These are phyloP conservation scores for Xylota sylvarum DNA, from an alignment of 2,888 invertebrate genomes.

Conservation along the genomic window DNA sequence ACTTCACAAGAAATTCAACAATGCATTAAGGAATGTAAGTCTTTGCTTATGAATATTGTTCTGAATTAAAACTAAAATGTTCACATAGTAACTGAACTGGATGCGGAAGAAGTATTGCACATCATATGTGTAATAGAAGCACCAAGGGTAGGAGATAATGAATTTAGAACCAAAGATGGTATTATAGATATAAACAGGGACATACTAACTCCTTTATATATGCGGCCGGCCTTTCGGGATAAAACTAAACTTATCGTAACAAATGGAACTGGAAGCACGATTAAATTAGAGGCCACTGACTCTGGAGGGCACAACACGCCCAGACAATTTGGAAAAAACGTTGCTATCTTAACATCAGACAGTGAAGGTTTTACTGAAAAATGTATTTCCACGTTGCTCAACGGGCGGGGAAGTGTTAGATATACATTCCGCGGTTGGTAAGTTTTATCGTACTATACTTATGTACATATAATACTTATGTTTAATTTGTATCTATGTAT, in stretches of 20 bases:
- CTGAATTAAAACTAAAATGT: neutral
- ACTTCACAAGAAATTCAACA: neutral
- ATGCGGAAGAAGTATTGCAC: conserved; percentile 1
- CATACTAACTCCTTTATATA: neutral
- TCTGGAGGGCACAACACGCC: too few relatives aligned
- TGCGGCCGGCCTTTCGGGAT: neutral
- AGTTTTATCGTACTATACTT: too few relatives aligned
- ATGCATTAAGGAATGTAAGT: conserved; percentile 4
- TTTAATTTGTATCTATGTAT: too few relatives aligned
- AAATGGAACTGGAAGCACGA: neutral
- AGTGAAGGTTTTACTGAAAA: too few relatives aligned
- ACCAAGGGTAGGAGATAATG: neutral
- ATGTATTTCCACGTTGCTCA: too few relatives aligned
- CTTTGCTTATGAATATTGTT: neutral
- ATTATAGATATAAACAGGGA: neutral
- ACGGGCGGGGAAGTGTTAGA: too few relatives aligned
- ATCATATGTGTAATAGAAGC: conserved; percentile 31
- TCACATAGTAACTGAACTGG: conserved; percentile 2
- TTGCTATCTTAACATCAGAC: too few relatives aligned
- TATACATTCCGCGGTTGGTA: too few relatives aligned
- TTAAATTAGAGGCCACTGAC: too few relatives aligned
- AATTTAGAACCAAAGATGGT: conserved; percentile 3
- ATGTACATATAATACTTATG: too few relatives aligned
- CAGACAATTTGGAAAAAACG: too few relatives aligned
- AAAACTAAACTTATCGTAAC: neutral